Conservation (phyloP, 2,888 invertebrate species). For the Taphrorychus bicolor region DNA sequence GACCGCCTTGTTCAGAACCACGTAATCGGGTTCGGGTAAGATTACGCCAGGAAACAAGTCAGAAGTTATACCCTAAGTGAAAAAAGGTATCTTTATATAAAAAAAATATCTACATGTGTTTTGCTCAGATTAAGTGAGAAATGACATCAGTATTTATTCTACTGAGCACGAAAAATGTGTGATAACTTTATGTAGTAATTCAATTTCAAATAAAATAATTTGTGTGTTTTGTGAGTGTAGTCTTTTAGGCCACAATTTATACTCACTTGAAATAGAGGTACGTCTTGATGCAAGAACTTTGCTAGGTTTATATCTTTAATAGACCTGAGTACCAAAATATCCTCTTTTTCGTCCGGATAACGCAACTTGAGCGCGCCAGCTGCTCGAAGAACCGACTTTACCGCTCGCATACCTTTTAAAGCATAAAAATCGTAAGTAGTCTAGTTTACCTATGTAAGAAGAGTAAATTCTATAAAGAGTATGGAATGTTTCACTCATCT, state of each 20-base stretch:
- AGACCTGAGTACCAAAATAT: constrained; percentile 84
- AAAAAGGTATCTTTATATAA: too few relatives aligned
- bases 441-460: too few relatives aligned
- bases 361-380: constrained; percentile 90
- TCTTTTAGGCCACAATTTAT: background rate
- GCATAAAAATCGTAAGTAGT: background rate
- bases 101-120: too few relatives aligned
- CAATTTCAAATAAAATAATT: too few relatives aligned
- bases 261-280: constrained; percentile 81
- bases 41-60: constrained; percentile 91
- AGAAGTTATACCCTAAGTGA: constrained; percentile 78
- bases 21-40: constrained; percentile 81
- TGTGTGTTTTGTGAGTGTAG: too few relatives aligned
- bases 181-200: too few relatives aligned
- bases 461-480: too few relatives aligned
- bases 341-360: constrained; percentile 88
- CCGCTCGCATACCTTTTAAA: constrained; percentile 83
- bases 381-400: constrained; percentile 90
- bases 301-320: constrained; percentile 95
- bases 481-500: too few relatives aligned
- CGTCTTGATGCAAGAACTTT: constrained; percentile 88
- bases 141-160: too few relatives aligned
- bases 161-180: too few relatives aligned
- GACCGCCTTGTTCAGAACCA: constrained; percentile 70
- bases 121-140: too few relatives aligned